These are phyloP conservation scores for Eupsilia transversa DNA, from an alignment of 2,888 invertebrate species.

Conservation along the genomic window DNA sequence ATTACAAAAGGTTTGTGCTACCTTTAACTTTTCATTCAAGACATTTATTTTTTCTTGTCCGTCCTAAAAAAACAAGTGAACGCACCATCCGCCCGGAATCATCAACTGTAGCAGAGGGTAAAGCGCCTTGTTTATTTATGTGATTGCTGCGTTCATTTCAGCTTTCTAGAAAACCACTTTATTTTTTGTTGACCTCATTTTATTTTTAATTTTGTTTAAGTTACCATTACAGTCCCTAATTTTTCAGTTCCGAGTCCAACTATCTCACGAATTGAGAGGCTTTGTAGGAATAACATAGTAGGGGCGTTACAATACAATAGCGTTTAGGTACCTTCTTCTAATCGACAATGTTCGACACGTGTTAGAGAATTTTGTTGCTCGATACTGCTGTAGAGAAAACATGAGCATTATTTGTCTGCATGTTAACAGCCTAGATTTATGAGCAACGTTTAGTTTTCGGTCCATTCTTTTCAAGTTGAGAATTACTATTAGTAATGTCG, in stretches of 20 bases:
- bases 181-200: constrained; percentile 67
- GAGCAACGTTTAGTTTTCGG: constrained; percentile 50
- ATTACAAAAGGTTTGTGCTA: constrained; percentile 55
- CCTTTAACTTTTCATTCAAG: constrained; percentile 61
- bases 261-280: background rate
- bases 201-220: constrained; percentile 61
- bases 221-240: constrained; percentile 50
- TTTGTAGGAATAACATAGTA: background rate
- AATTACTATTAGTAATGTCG: constrained; percentile 64
- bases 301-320: constrained; percentile 10
- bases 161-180: constrained; percentile 71
- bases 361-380: constrained; percentile 32
- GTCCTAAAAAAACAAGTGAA: constrained; percentile 74
- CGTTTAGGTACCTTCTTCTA: constrained; percentile 16
- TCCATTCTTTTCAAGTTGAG: constrained; percentile 49
- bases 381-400: constrained; percentile 26
- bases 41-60: constrained; percentile 67
- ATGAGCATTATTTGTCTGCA: constrained; percentile 31
- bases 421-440: constrained; percentile 43
- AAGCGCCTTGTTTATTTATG: constrained; percentile 75
- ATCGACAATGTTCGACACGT: constrained; percentile 37
- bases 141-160: constrained; percentile 74
- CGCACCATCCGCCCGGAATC: constrained; percentile 70
- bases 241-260: constrained; percentile 28
- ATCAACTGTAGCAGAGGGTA: constrained; percentile 71